Evolutionary conservation across 2,888 invertebrate genomes (phyloP), one percentile per base, ranked within the genome.

Genomic region (Acanthoscelides obtectus): DNA sequence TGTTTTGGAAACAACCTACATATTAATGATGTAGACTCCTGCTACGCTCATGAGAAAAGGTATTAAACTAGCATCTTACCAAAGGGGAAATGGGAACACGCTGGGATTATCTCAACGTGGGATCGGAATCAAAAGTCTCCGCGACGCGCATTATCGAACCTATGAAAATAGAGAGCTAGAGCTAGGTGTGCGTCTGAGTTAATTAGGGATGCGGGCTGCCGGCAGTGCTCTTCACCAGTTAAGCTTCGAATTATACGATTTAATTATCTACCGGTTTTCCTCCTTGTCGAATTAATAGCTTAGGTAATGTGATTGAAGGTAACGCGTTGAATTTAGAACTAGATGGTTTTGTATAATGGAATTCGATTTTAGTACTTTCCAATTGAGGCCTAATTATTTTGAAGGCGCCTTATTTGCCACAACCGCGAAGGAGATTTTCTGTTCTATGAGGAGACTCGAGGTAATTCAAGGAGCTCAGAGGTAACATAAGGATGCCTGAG

Each of bases 121-220:
- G 67, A 72, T 70, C 72, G 25, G 72, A 72, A 72, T 72, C 72
- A 69, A 68, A 68, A 72, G 72, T 72, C 67, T 70, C 21, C 67
- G 70, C 12, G 20, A 22, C 67, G 70, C 12, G 20, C 64, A 72
- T 72, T 72, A 70, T 72, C 67, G 67, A 70, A 72, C 72, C 70
- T 72, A 69, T 67, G 70, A 69, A 70, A 72, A 72, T 70, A 45
- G 45, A 45, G 45, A 45, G 25, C 25, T 25, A 25, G 25, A 63
- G 66, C 69, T 63, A 72, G 72, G 72, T 72, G 67, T 22, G 65
- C 68, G 64, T 70, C 68, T 69, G 72, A 66, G 27, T 25, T 67
- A 63, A 66, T 67, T 66, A 69, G 45, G 45, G 17, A 45, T 45
- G 45, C 45, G 45, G 45, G 45, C 3, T 45, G 45, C 45, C 64